Evolutionary conservation across 2,888 invertebrate genomes (phyloP).

Genomic region (Chesias legatella): DNA sequence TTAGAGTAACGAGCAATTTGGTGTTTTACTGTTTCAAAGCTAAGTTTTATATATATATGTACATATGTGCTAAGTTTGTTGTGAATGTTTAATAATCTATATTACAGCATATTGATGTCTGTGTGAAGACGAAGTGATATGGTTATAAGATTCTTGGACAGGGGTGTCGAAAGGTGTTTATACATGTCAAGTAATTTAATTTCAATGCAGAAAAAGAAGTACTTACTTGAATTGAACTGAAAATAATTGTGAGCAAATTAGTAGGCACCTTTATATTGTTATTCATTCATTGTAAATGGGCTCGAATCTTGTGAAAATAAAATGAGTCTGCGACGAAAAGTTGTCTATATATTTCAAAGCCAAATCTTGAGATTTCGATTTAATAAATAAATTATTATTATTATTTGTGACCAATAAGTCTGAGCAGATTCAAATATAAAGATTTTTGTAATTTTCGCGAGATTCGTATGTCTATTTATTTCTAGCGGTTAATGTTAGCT

Average conservation of each 20-base stretch:
- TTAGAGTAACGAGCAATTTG: constrained; percentile 1
- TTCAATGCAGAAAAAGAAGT: too few species aligned
- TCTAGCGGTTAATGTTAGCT: constrained; percentile 24
- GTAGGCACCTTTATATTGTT: constrained; percentile 4
- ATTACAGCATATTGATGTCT: constrained; percentile 12
- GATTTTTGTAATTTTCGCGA: too few species aligned
- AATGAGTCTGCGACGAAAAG: too few species aligned
- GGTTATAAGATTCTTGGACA: too few species aligned
- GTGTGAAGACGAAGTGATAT: constrained; percentile 1
- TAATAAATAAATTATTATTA: too few species aligned
- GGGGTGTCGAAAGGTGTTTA: background rate
- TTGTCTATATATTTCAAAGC: too few species aligned
- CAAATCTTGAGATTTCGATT: too few species aligned
- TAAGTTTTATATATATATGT: too few species aligned
- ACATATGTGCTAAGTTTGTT: constrained; percentile 9
- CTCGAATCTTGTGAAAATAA: too few species aligned
- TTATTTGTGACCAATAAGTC: too few species aligned
- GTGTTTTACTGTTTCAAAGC: background rate
- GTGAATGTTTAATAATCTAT: constrained; percentile 29
- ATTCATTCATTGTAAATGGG: constrained; percentile 2
- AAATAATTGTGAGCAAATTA: background rate
- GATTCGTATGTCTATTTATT: too few species aligned
- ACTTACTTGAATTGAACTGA: background rate
- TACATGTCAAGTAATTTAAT: background rate
- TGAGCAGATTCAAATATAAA: too few species aligned